Conservation (phyloP, 2,113 vertebrate species). For the Coryphaenoides rupestris region DNA sequence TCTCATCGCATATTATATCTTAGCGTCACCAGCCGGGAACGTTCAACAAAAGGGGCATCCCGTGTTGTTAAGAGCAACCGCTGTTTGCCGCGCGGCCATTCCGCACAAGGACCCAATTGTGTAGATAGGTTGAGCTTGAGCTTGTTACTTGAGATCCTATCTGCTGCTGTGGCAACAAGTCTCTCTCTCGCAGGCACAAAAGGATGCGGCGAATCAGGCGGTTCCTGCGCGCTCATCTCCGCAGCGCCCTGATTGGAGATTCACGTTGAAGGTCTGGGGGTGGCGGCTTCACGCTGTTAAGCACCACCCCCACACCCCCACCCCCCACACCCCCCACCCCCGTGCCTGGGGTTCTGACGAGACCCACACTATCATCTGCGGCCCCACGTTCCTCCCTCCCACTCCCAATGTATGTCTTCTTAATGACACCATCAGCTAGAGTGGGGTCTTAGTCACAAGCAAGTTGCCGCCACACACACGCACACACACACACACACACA, state of each 20-base stretch:
- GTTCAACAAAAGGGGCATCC: constrained; percentile 37
- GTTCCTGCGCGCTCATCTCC: constrained; percentile 45
- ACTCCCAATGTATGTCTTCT: constrained; percentile 25
- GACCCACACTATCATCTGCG: constrained; percentile 38
- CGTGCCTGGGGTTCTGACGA: constrained; percentile 37
- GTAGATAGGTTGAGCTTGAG: too few relatives aligned
- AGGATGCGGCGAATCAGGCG: constrained; percentile 27
- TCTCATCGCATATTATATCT: not conserved
- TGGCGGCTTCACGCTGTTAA: too few relatives aligned
- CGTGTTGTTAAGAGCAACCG: constrained; percentile 42
- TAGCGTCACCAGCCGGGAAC: not conserved
- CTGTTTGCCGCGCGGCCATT: constrained; percentile 49
- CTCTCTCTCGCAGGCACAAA: constrained; percentile 59
- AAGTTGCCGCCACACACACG: not conserved
- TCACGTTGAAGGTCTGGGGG: constrained; percentile 30
- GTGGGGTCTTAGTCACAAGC: constrained; percentile 29
- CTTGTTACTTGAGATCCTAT: constrained; percentile 49
- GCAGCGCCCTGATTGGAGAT: constrained; percentile 46
- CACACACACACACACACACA: too few relatives aligned
- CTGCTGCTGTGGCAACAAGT: constrained; percentile 54
- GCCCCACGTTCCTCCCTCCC: constrained; percentile 16
- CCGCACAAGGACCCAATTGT: constrained; percentile 53
- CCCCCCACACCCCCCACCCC: not conserved
- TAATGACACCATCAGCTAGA: constrained; percentile 53
- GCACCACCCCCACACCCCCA: constrained; percentile 23